A percentile compares a stretch with the other conserved stretches of the same genome.
Evolutionary conservation across 2,113 vertebrate species (phyloP).

Genomic region (Callopanchax toddi): DNA sequence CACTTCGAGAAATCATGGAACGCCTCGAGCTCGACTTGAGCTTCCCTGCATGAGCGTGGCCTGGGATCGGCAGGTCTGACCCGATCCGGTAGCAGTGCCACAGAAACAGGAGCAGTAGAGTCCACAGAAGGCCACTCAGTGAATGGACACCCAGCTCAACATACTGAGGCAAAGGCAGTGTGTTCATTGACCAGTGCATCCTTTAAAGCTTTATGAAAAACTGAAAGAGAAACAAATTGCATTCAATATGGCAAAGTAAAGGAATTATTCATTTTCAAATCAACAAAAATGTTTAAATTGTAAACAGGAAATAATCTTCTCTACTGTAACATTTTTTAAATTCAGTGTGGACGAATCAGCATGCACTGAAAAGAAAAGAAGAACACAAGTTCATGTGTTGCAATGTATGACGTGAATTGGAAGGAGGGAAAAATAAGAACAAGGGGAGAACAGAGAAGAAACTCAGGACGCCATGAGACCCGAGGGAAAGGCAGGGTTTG

Average conservation of each 20-base stretch:
- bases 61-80: conserved; percentile 74
- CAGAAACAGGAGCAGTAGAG: conserved; percentile 85
- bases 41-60: conserved; percentile 60
- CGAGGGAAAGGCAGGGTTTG: no score
- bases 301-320: no score
- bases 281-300: no score
- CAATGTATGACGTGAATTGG: no score
- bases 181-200: conserved; percentile 80
- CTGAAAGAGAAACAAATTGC: conserved; percentile 30
- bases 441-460: no score
- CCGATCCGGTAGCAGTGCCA: conserved; percentile 91
- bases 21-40: conserved; percentile 65
- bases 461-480: no score
- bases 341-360: no score
- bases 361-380: no score
- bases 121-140: conserved; percentile 83
- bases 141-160: conserved; percentile 79
- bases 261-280: neutral
- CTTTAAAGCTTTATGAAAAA: conserved; percentile 29
- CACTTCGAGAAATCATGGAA: conserved; percentile 66
- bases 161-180: conserved; percentile 72
- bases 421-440: no score
- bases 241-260: no score
- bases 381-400: no score
- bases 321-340: no score